Percentiles rank a stretch among this genome's conserved stretches.
phyloP scores from a whole-genome alignment of 2,888 invertebrate species.

The Diarsia mendica region DNA sequence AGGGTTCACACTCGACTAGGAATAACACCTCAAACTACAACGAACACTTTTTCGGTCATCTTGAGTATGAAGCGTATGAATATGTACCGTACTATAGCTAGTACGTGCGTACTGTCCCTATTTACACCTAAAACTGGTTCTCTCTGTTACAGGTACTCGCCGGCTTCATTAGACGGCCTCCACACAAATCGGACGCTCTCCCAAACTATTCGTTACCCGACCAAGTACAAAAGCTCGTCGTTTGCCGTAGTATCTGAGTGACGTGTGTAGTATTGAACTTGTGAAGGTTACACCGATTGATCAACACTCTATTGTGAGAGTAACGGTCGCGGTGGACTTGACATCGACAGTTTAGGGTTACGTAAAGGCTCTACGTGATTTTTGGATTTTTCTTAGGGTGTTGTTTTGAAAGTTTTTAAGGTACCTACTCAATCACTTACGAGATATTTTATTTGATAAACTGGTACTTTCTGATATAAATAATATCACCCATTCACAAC shows the following conservation, averaged over 20 bases:
- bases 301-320: constrained; percentile 65
- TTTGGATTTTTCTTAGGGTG: not conserved
- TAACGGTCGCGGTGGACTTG: constrained; percentile 45
- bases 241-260: constrained; percentile 1
- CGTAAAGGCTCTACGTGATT: not conserved
- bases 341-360: constrained; percentile 56
- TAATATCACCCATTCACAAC: not conserved
- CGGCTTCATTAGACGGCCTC: constrained; percentile 47
- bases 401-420: not conserved
- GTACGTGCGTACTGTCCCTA: constrained; percentile 8
- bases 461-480: not conserved
- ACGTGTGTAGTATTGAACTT: constrained; percentile 29
- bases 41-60: constrained; percentile 34
- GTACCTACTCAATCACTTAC: not conserved
- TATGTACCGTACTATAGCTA: not conserved
- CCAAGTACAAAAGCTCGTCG: constrained; percentile 29
- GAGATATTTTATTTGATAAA: not conserved
- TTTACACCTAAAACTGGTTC: constrained; percentile 58
- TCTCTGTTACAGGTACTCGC: constrained; percentile 69
- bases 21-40: constrained; percentile 24
- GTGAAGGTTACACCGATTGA: constrained; percentile 42
- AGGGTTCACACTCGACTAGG: too few species aligned
- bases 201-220: constrained; percentile 55
- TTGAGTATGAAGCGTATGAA: constrained; percentile 14
- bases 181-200: constrained; percentile 29